Base-by-base conservation (phyloP, 2,888 invertebrate species). In the Cerceris ruficornis region DNA sequence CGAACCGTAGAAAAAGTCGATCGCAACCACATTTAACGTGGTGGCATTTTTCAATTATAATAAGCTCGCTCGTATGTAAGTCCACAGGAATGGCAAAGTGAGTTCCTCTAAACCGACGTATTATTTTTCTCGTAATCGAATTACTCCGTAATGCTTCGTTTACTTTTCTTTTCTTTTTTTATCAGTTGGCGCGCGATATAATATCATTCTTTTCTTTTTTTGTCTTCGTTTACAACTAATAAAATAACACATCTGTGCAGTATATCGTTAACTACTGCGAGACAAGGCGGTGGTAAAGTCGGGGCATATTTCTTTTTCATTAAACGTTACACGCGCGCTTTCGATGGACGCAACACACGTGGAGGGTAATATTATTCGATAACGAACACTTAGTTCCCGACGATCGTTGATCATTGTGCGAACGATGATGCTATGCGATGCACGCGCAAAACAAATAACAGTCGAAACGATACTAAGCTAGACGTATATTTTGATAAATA, bases 401-500 rank as follows among this genome's bases (percentile, higher is more conserved):
- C 39, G 60, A 57, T 69, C 49, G 52, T 73, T 64, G 60, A 55
- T 78, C 61, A 69, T 77, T 50, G 55, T 75, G 52, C 60, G 62
- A 58, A 61, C 41, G 59, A 77, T 6, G 60, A 60, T 61, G 50
- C 58, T 49, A 70, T 39, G 46, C 46, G 39, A 62, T 67, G 52
- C 52, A 43, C 70, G 43, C 66, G 28, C 4, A 28, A 71, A 60
- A 55, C 64, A 59, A 78, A 78, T 64, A 41, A 64, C 28, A 17
- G 62, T 75, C 57, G n/a, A 77, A 69, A 57, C 66, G 69, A 50
- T 64, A 62, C 67, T 52, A 68, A 68, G 67, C 67, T 77, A 77
- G 14, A 76, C 17, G 50, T 69, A 67, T 69, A 66, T 62, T 71
- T 61, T 43, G 71, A 76, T 69, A 80, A 80, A 82, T 74, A 77